Conservation (phyloP, 2,888 invertebrate species). For the Cryptocephalus moraei region DNA sequence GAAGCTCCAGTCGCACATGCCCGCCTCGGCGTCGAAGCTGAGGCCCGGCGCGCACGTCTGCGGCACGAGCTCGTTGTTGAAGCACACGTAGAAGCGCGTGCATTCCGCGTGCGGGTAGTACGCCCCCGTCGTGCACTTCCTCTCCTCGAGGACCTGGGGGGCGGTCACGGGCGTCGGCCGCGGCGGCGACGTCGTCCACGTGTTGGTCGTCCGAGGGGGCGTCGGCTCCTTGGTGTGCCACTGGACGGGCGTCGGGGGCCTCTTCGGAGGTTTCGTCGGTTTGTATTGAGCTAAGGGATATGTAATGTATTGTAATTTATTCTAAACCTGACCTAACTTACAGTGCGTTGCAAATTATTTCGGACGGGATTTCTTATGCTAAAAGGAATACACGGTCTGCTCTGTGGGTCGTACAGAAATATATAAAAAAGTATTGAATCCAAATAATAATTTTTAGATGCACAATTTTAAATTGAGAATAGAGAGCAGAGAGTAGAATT, state of each 20-base stretch:
- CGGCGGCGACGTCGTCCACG: slow-evolving; percentile 2
- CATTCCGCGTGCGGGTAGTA: slow-evolving; percentile 68
- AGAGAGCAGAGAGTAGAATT: too few species aligned
- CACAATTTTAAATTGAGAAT: too few species aligned
- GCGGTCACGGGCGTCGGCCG: slow-evolving; percentile 5
- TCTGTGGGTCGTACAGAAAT: too few species aligned
- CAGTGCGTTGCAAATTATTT: too few species aligned
- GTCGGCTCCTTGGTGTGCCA: slow-evolving; percentile 38
- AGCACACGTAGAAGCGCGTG: slow-evolving; percentile 66
- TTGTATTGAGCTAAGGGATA: neutral
- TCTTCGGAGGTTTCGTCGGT: neutral
- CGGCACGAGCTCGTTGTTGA: slow-evolving; percentile 57
- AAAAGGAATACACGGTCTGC: too few species aligned
- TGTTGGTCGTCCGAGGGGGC: slow-evolving; percentile 13
- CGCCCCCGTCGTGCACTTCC: slow-evolving; percentile 54
- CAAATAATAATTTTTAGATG: too few species aligned
- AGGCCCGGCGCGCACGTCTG: slow-evolving; percentile 69
- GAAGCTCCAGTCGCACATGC: slow-evolving; percentile 67
- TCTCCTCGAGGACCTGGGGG: slow-evolving; percentile 7
- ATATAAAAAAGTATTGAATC: too few species aligned
- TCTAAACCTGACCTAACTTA: neutral
- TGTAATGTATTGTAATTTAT: neutral
- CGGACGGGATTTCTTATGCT: too few species aligned
- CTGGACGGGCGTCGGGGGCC: slow-evolving; percentile 26
- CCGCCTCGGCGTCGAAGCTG: slow-evolving; percentile 56